Evolutionary conservation across 1,140 invertebrate genomes (phyloP), one percentile per base, ranked within the genome.

Genomic region (Phthorimaea operculella): DNA sequence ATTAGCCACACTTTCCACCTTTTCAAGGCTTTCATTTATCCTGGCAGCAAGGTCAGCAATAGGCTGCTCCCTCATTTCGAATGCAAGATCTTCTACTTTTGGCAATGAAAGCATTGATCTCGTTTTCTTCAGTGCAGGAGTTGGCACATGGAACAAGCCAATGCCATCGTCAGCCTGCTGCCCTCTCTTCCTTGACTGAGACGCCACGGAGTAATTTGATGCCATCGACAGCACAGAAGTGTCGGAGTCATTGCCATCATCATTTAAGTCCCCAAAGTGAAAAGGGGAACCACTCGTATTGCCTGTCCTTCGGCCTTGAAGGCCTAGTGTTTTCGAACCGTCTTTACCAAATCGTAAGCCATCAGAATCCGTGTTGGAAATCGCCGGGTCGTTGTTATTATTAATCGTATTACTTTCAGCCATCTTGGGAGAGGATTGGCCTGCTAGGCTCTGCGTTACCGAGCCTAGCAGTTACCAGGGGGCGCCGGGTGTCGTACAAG

Each of bases 51-150:
- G n/a, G n/a, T 48, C 47, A 2, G 47, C 47, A 14, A 16, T 6
- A 4, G 47, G 16, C 16, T 10, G 4, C 17, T 15, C 47, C 47
- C 16, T 12, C 47, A 48, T 48, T 16, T 48, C 47, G 4, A 4
- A 4, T 2, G 14, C 16, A 4, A 48, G 47, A 4, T 14, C 47
- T 10, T 48, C 47, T 3, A 48, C 47, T 18, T 1, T 48, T 16
- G 14, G 47, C 11, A 48, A 16, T 4, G 9, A 14, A 1, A 14
- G 9, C 2, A 14, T 48, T 4, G 47, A 15, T 16, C 47, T 48
- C 2, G 47, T 48, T 4, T 48, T 48, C 47, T 58, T 11, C 47
- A 45, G 2, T 7, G 55, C 16, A 50, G 14, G 14, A 48, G 50
- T 18, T 48, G 51, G 39, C 17, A 52, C 11, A 52, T 0, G 7